Evolutionary conservation across 2,113 vertebrate species (phyloP), one percentile per base, ranked within the genome.

Genomic region (Nothoprocta perdicaria): DNA sequence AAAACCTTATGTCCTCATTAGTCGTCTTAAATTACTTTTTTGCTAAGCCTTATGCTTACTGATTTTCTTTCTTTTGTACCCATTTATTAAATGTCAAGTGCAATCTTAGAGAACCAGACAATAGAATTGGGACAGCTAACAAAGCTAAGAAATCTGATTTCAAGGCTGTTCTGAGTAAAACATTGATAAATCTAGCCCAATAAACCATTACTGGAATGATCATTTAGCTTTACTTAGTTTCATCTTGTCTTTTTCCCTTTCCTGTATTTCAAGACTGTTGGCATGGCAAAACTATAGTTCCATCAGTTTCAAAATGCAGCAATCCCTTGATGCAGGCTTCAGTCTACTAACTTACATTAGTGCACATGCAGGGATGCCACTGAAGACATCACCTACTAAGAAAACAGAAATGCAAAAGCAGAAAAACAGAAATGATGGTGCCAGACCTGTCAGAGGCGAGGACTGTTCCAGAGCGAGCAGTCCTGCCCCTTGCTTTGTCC

Each of bases 1-100:
- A 79, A 88, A 86, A 55, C 2, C 31, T 50, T 57, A 46, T 27
- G 31, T 43, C 38, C 16, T 16, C 40, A 46, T 78, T 65, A 88
- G 61, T 84, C 1, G 2, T 78, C 46, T 72, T 52, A 21, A 38
- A 21, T 38, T 61, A 38, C 26, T 31, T 83, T 67, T 75, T 46
- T 55, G 6, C 40, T 65, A 52, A 22, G 33, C 17, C n/a, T 78
- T 79, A 41, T 17, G 24, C 22, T 67, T 80, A 66, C 63, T 88
- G 86, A 71, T 67, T 88, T 84, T 67, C 18, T 80, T 88, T 80
- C 55, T 86, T 81, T n/a, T 38, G 8, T 77, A 57, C 21, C 29
- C 23, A 80, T 86, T 89, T 76, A 92, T 89, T 76, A 92, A 92
- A 95, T 77, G 31, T 71, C 69, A 86, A 75, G n/a, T 38, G 88